Percentiles rank a stretch among this genome's conserved stretches.
phyloP scores from a whole-genome alignment of 2,797 vertebrate genomes.

The Erpetoichthys calabaricus region DNA sequence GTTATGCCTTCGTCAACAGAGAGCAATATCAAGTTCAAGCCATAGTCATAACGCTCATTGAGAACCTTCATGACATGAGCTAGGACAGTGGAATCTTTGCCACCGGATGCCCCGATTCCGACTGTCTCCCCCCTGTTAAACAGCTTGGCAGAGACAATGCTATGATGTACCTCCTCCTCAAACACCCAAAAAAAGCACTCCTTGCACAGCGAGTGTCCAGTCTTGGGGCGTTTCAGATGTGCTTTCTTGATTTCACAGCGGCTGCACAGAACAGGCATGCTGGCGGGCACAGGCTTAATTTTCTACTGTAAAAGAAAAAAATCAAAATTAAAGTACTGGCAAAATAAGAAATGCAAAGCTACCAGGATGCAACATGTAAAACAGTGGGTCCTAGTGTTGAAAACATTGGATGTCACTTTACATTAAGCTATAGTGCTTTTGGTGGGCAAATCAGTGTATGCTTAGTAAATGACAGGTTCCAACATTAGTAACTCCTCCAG shows the following conservation, averaged over 20 bases:
- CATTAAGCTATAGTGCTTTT: no score
- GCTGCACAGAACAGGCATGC: slow-evolving; percentile 53
- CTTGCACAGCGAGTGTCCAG: slow-evolving; percentile 61
- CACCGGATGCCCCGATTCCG: slow-evolving; percentile 66
- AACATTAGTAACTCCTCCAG: no score
- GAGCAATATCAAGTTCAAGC: slow-evolving; percentile 57
- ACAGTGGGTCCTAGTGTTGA: no score
- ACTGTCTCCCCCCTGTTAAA: slow-evolving; percentile 57
- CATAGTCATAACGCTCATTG: slow-evolving; percentile 53
- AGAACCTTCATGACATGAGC: slow-evolving; percentile 69
- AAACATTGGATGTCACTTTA: no score
- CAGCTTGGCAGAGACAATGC: slow-evolving; percentile 47
- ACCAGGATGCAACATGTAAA: no score
- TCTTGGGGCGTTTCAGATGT: slow-evolving; percentile 60
- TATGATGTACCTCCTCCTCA: slow-evolving; percentile 72
- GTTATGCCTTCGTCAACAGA: slow-evolving; percentile 76
- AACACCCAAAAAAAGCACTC: slow-evolving; percentile 70
- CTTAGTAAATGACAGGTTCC: no score
- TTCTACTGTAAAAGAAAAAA: no score
- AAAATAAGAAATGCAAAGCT: no score
- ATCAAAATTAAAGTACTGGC: no score
- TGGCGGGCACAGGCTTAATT: not conserved
- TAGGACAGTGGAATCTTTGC: slow-evolving; percentile 79
- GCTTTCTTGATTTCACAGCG: slow-evolving; percentile 49
- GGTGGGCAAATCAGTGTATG: no score